Evolutionary conservation across 2,888 invertebrate genomes (phyloP), one percentile per base, ranked within the genome.

Genomic region (Zygaena filipendulae): DNA sequence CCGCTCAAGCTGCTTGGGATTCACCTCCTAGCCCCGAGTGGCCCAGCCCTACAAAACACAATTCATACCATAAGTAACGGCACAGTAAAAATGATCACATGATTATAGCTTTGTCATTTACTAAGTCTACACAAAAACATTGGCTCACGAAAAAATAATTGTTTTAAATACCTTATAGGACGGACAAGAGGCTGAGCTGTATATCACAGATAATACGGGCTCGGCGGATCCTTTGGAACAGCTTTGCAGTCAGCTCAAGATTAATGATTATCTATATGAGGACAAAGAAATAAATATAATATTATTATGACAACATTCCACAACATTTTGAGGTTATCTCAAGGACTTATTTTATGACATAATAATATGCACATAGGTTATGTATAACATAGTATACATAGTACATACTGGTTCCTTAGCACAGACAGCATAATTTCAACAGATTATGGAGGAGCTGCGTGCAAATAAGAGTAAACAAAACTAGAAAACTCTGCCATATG

Each of bases 1-100:
- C 69, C 64, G 75, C 71, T 66, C 66, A 68, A 75, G 81, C 80
- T 74, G 77, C 77, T 69, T 69, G 64, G 70, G 72, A 69, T 70
- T 67, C 66, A 75, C 77, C 81, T 81, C 81, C 80, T 79, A 82
- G 85, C 84, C 85, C 85, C 84, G 79, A 84, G 82, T 85, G 72
- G 79, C 82, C 82, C 82, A 84, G 84, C 84, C 84, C 84, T 83
- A 74, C 37, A 67, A 69, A 38, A 33, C 43, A 38, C 43, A 38
- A 24, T 35, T 25, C 16, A 21, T 9, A n/a, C 4, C 10, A 21
- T n/a, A n/a, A n/a, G n/a, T n/a, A n/a, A n/a, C n/a, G n/a, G n/a
- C n/a, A n/a, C n/a, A 7, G n/a, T 21, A 21, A n/a, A 12, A 26
- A 20, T 6, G 13, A n/a, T n/a, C n/a, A n/a, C n/a, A n/a, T n/a